phyloP scores from a whole-genome alignment of 1,140 invertebrate genomes.

The Drosophila burlai region DNA sequence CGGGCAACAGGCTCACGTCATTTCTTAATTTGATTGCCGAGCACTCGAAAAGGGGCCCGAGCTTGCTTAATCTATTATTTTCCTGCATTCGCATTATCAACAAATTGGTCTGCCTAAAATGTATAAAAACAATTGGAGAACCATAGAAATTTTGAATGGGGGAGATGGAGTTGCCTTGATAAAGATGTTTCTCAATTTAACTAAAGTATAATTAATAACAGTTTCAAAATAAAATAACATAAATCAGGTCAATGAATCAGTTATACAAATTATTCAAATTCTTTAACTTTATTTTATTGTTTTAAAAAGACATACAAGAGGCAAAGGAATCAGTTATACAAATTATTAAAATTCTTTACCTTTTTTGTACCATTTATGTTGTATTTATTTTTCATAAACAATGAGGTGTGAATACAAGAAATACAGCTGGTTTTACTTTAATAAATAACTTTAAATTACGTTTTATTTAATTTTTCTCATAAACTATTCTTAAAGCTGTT shows the following conservation, averaged over 20 bases:
- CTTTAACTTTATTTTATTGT: too few relatives aligned
- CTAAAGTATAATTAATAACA: too few relatives aligned
- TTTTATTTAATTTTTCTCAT: background rate
- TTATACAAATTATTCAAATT: background rate
- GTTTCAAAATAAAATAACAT: too few relatives aligned
- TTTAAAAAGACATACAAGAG: too few relatives aligned
- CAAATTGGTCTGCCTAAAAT: conserved; percentile 24
- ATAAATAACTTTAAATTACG: background rate
- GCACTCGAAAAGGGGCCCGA: conserved; percentile 40
- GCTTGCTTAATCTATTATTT: conserved; percentile 44
- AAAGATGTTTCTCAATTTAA: too few relatives aligned
- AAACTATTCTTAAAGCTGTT: background rate
- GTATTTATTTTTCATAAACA: conserved; percentile 6
- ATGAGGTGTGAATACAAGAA: background rate
- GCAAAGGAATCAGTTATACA: too few relatives aligned
- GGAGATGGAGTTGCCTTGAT: too few relatives aligned
- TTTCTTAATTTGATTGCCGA: conserved; percentile 66
- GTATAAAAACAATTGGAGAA: background rate
- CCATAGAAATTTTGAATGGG: background rate
- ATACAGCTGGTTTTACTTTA: background rate
- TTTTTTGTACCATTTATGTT: background rate
- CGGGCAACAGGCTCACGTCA: conserved; percentile 54
- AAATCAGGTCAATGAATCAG: background rate
- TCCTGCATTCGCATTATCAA: conserved; percentile 47
- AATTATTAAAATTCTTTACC: background rate